Base-by-base conservation (phyloP, 2,888 invertebrate species). In the Synanthedon andrenaeformis region DNA sequence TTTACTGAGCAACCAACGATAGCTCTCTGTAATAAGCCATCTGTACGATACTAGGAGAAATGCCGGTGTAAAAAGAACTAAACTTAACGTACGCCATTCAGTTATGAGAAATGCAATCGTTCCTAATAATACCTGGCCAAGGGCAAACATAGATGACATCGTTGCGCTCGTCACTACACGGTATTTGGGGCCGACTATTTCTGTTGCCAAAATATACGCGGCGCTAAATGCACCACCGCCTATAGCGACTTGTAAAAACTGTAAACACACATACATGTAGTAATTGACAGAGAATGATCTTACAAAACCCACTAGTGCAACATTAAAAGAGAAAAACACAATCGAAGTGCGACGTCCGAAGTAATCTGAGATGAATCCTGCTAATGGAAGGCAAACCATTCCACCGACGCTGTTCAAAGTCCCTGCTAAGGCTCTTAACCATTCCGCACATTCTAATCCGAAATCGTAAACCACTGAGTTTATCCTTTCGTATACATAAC, bases 1-100 rank as follows among this genome's bases (percentile, higher is more conserved):
- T 69, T 92, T 92, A 51, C 91, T 91, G 3, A 94, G 75, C 28
- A 94, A 80, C 95, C 95, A 95, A 57, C 94, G 89, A 49, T 92
- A 89, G 53, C 93, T 93, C 77, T 93, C 93, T 0, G 92, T 91
- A 41, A 92, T 74, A 41, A 92, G 66, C 91, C 92, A 92, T 55
- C 90, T 88, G 64, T 93, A 92, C 10, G 89, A 77, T 35, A 94
- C 64, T 51, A 93, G 81, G 0, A 93, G 67, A 54, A 93, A 79
- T 3, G 91, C 89, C 0, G 94, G 95, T 2, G 89, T 77, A 67
- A 93, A 94, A 23, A 93, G 73, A 10, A 91, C 88, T 54, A 92
- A 78, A 41, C 93, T 89, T 12, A 92, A 79, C 55, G 80, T 76
- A 61, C 92, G 90, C 95, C 95, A 96, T 60, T 92, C 89, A 52